phyloP scores from a whole-genome alignment of 2,888 invertebrate species.

The Ophion obscuratus region DNA sequence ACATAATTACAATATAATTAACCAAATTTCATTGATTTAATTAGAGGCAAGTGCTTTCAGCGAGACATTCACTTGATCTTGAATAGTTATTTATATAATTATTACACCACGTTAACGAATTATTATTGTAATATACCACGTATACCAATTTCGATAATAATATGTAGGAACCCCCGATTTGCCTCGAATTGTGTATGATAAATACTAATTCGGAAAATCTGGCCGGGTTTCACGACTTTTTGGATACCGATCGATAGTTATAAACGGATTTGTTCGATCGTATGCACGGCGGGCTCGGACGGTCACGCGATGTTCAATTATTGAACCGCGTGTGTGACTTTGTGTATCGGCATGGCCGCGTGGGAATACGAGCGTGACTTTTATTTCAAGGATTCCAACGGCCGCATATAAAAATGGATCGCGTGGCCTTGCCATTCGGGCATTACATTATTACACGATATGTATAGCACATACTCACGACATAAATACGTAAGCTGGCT shows the following conservation, averaged over 20 bases:
- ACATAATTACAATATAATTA: too few relatives aligned
- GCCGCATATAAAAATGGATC: slow-evolving; percentile 31
- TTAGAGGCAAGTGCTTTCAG: too few relatives aligned
- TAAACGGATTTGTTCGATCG: slow-evolving; percentile 49
- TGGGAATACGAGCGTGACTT: slow-evolving; percentile 53
- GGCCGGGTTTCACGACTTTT: slow-evolving; percentile 14
- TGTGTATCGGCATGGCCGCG: slow-evolving; percentile 29
- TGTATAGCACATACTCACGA: neutral
- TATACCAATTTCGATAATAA: neutral
- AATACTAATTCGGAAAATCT: slow-evolving; percentile 12
- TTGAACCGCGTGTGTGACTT: slow-evolving; percentile 43
- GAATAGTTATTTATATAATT: too few relatives aligned
- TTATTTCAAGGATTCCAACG: slow-evolving; percentile 57
- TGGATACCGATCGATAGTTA: slow-evolving; percentile 44
- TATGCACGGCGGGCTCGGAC: neutral
- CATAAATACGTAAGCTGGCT: slow-evolving; percentile 12
- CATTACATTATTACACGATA: slow-evolving; percentile 1
- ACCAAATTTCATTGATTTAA: too few relatives aligned
- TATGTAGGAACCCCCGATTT: neutral
- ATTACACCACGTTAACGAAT: too few relatives aligned
- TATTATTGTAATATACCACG: too few relatives aligned
- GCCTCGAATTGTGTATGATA: neutral
- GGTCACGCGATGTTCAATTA: slow-evolving; percentile 61
- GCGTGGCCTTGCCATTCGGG: slow-evolving; percentile 46
- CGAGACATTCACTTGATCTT: too few relatives aligned